Evolutionary conservation across 2,797 vertebrate genomes (phyloP).

Genomic region (Sarcoramphus papa): DNA sequence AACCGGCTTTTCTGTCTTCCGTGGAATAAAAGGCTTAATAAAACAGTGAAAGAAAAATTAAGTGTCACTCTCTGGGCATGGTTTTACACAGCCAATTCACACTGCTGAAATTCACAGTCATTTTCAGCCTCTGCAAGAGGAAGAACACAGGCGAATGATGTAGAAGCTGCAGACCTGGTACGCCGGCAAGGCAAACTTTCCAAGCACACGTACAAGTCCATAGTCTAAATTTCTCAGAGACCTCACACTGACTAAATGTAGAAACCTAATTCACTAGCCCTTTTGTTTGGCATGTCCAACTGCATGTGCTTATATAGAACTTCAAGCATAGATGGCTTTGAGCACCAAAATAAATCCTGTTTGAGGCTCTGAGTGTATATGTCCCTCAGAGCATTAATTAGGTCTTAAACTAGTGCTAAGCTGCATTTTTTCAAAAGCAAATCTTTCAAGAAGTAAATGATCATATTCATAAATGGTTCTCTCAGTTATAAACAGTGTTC

Average conservation of each 20-base stretch:
- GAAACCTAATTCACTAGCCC: neutral
- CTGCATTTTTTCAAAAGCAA: neutral
- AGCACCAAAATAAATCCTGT: neutral
- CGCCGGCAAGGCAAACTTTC: neutral
- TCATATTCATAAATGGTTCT: neutral
- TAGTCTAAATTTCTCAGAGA: neutral
- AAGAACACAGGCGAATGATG: neutral
- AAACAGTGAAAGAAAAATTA: neutral
- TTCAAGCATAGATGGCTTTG: neutral
- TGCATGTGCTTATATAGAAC: neutral
- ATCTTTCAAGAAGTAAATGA: neutral
- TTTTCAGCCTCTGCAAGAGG: neutral
- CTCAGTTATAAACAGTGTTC: neutral
- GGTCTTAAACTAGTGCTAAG: neutral
- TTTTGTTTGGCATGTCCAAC: neutral
- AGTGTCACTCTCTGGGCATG: neutral
- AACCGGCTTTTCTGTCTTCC: neutral
- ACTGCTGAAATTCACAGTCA: neutral
- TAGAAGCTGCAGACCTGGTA: neutral
- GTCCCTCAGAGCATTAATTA: neutral
- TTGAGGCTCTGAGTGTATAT: neutral
- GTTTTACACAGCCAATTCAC: neutral
- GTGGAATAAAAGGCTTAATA: neutral
- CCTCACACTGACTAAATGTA: neutral
- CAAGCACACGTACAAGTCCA: rapidly evolving